Evolutionary conservation across 1,140 invertebrate species (phyloP).

Genomic region (Pararge aegeria): DNA sequence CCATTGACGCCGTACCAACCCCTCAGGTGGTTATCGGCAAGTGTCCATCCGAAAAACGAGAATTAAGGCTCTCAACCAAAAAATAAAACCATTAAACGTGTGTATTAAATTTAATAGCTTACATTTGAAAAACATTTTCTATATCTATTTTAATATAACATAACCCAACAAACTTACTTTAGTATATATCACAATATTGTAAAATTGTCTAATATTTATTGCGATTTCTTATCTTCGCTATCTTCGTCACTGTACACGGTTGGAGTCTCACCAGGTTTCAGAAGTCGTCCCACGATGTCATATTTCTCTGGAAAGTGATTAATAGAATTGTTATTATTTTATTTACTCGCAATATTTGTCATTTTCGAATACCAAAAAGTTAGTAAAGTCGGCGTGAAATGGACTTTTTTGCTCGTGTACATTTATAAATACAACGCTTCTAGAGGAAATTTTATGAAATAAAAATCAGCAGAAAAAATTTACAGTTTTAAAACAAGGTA

Average conservation of each 20-base stretch:
- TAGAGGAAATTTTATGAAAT: no score
- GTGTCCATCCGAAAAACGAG: no score
- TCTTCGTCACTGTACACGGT: constrained; percentile 52
- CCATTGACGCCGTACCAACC: no score
- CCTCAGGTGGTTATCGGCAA: no score
- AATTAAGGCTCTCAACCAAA: no score
- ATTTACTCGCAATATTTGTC: neutral
- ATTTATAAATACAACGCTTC: no score
- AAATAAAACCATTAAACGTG: no score
- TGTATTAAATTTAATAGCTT: constrained; percentile 7
- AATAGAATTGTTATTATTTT: constrained; percentile 4
- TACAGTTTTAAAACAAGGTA: no score
- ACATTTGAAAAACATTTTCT: constrained; percentile 5
- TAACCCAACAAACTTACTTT: constrained; percentile 32
- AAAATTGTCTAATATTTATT: constrained; percentile 39
- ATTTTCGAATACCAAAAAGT: no score
- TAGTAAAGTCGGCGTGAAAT: no score
- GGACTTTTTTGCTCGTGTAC: no score
- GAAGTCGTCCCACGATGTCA: constrained; percentile 62
- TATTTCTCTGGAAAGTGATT: constrained; percentile 64
- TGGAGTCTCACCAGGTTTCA: constrained; percentile 65
- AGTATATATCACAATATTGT: constrained; percentile 26
- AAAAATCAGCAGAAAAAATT: no score
- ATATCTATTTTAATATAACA: constrained; percentile 26
- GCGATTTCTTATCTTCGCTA: constrained; percentile 62